A percentile compares a stretch with the other conserved stretches of the same genome.
phyloP scores from a whole-genome alignment of 2,888 invertebrate genomes.

The Leptogaster cylindrica region DNA sequence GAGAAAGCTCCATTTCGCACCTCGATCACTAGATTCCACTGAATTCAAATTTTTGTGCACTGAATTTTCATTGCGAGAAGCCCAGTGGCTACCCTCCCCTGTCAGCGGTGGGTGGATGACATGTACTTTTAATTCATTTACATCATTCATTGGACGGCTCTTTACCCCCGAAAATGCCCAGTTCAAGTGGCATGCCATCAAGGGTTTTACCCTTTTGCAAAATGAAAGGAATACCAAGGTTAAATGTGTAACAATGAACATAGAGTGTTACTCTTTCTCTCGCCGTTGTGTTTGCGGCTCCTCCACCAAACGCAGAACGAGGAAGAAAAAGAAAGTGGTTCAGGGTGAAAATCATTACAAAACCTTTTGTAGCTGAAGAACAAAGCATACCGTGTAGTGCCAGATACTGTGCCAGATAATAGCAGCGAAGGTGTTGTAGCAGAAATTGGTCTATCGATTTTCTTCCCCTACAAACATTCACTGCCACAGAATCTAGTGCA shows the following conservation, averaged over 20 bases:
- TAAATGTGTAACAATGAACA: slow-evolving; percentile 24
- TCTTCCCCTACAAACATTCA: slow-evolving; percentile 9
- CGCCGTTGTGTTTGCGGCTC: neutral
- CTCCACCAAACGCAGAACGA: slow-evolving; percentile 5
- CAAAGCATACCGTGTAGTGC: slow-evolving; percentile 16
- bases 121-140: slow-evolving; percentile 11
- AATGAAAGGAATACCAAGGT: slow-evolving; percentile 25
- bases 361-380: slow-evolving; percentile 3
- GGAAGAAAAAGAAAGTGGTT: slow-evolving; percentile 34
- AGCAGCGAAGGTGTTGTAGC: slow-evolving; percentile 16
- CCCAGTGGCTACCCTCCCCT: neutral
- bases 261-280: slow-evolving; percentile 12
- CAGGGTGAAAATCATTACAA: slow-evolving; percentile 36
- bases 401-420: slow-evolving; percentile 2
- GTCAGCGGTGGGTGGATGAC: neutral
- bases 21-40: neutral
- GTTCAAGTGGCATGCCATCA: neutral
- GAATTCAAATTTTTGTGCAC: slow-evolving; percentile 21
- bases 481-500: slow-evolving; percentile 3
- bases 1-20: slow-evolving; percentile 27
- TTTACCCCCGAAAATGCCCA: neutral
- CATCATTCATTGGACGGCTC: neutral
- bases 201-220: slow-evolving; percentile 7
- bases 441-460: slow-evolving; percentile 10
- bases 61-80: slow-evolving; percentile 2